Conservation (phyloP, 1,140 invertebrate genomes). For the Musca domestica region DNA sequence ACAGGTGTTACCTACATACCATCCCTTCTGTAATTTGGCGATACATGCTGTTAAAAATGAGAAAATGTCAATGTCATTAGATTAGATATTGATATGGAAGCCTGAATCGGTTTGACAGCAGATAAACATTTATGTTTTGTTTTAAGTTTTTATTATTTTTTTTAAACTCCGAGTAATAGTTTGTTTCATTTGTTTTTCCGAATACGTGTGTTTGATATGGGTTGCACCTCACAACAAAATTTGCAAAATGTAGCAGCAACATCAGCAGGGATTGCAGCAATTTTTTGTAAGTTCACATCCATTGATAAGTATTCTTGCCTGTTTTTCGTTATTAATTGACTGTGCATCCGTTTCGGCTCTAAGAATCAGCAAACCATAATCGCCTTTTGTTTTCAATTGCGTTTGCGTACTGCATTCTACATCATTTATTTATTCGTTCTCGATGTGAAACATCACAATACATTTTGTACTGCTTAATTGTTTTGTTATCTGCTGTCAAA, state of each 20-base stretch:
- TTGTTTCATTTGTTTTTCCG: slow-evolving; percentile 20
- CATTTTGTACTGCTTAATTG: not conserved
- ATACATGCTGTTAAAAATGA: not conserved
- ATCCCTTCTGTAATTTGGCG: too few species aligned
- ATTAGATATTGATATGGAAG: not conserved
- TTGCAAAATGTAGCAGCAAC: slow-evolving; percentile 57
- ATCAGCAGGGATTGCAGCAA: slow-evolving; percentile 64
- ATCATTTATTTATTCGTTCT: not conserved
- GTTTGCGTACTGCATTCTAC: not conserved
- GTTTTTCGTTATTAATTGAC: not conserved
- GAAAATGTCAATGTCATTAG: not conserved
- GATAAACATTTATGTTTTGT: slow-evolving; percentile 5
- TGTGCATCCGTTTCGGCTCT: not conserved
- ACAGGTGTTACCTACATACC: too few species aligned
- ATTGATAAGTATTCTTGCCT: not conserved
- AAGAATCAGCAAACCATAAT: too few species aligned
- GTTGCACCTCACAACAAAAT: slow-evolving; percentile 6
- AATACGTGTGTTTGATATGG: not conserved
- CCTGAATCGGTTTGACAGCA: slow-evolving; percentile 29
- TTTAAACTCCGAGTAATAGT: slow-evolving; percentile 7
- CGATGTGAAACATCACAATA: not conserved
- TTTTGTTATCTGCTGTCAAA: slow-evolving; percentile 21
- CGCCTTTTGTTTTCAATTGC: not conserved
- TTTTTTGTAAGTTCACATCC: slow-evolving; percentile 60
- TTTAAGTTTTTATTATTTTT: slow-evolving; percentile 17